Conservation (phyloP, 2,888 invertebrate genomes). For the Zeuzera pyrina region DNA sequence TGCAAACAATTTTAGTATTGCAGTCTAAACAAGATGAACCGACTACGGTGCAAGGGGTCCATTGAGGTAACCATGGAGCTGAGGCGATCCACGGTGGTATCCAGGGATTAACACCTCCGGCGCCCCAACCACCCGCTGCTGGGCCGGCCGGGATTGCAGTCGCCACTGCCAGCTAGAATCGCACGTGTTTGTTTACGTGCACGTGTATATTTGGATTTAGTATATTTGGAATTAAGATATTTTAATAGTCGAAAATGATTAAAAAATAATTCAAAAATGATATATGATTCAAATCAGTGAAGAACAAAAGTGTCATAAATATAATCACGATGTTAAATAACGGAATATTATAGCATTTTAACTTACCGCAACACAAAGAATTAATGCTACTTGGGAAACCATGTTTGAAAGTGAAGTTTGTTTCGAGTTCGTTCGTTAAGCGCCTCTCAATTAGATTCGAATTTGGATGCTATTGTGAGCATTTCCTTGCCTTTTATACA, state of each 20-base stretch:
- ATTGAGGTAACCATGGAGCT: conserved; percentile 54
- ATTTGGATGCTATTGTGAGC: background rate
- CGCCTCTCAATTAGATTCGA: background rate
- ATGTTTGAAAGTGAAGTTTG: conserved; percentile 23
- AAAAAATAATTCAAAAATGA: too few relatives aligned
- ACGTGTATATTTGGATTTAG: too few relatives aligned
- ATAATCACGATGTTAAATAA: too few relatives aligned
- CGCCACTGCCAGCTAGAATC: conserved; percentile 35
- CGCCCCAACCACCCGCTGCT: conserved; percentile 16
- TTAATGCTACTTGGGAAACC: conserved; percentile 45
- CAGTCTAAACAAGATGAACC: conserved; percentile 49
- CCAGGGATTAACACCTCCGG: conserved; percentile 36
- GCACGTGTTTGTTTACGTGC: background rate
- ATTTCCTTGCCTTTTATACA: background rate
- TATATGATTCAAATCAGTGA: too few relatives aligned
- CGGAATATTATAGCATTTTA: background rate
- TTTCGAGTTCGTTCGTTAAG: background rate
- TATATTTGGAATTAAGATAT: too few relatives aligned
- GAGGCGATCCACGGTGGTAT: conserved; percentile 54
- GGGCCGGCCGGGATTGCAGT: conserved; percentile 34
- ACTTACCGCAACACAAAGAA: conserved; percentile 51
- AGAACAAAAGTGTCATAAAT: too few relatives aligned
- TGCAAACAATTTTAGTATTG: conserved; percentile 48
- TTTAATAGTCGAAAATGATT: too few relatives aligned
- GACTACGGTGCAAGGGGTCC: conserved; percentile 43